A percentile compares a stretch with the other conserved stretches of the same genome.
These are phyloP conservation scores for Saccopteryx bilineata DNA, from an alignment of 2,113 vertebrate genomes.

Conservation along the genomic window DNA sequence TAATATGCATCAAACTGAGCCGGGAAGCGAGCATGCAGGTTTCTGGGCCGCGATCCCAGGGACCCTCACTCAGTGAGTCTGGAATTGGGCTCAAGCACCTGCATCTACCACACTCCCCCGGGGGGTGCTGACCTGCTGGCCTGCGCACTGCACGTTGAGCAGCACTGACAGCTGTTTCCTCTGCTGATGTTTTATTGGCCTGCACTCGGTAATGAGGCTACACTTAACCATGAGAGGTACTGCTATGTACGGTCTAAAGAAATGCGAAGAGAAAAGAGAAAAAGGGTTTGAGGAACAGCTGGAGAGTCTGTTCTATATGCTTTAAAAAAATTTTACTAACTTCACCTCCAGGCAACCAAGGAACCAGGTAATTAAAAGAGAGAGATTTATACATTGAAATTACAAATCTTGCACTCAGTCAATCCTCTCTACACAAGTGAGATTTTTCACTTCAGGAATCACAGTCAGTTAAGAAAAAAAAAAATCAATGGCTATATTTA, in stretches of 20 bases:
- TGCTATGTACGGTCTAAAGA: background rate
- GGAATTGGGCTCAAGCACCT: background rate
- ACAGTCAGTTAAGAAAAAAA: slow-evolving; percentile 61
- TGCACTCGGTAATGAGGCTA: background rate
- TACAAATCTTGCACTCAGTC: slow-evolving; percentile 18
- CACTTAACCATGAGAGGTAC: background rate
- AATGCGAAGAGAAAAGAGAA: background rate
- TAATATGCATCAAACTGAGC: background rate
- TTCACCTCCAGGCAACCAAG: slow-evolving; percentile 29
- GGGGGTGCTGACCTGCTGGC: background rate
- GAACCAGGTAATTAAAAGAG: slow-evolving; percentile 41
- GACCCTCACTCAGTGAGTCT: background rate
- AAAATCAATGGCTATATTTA: slow-evolving; percentile 64
- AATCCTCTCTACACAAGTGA: background rate
- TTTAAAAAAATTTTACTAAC: background rate
- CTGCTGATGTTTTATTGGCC: background rate
- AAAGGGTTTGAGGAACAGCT: background rate
- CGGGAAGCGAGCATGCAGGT: background rate
- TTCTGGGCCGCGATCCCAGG: no score
- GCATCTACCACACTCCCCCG: background rate
- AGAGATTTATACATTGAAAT: slow-evolving; percentile 59
- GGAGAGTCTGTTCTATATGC: background rate
- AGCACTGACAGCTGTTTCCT: background rate
- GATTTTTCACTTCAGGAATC: slow-evolving; percentile 62
- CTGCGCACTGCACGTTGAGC: background rate